Base-by-base conservation (phyloP, 2,113 vertebrate species). In the Ochotona curzoniae region DNA sequence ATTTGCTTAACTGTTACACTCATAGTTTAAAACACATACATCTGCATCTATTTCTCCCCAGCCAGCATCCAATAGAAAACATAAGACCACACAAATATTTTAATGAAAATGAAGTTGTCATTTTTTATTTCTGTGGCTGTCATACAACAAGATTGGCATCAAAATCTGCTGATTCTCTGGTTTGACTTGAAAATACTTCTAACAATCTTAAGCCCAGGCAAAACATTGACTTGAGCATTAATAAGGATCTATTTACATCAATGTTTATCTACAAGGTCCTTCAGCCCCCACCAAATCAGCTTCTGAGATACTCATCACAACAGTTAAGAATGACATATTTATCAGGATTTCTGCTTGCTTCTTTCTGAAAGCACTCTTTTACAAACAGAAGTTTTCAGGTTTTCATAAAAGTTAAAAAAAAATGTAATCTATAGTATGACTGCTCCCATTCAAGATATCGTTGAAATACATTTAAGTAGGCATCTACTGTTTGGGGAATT, bases 401-500 rank as follows among this genome's bases (percentile, higher is more conserved):
- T 97, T 97, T 93, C 73, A 49, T 8, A 92, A 49, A 95, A 69
- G 63, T 47, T 44, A 7, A 90, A 69, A 85, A 90, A 38, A 94
- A 93, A 88, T 90, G 26, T 90, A 49, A 70, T 93, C 88, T 94
- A 61, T 84, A 92, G 69, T 89, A 78, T 95, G 91, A 96, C 93
- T 97, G 79, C 60, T 96, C 51, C 93, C 96, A 97, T 97, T 94
- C 88, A 90, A 74, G 70, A 81, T 94, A 97, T 96, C 93, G 95
- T 35, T 96, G 97, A 97, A 98, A 97, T 96, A 93, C 92, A 95
- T 97, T 98, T 98, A 97, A 97, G 97, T 94, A 97, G 96, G 96
- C 87, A 95, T 97, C 96, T 97, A 96, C 97, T 97, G 96, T 96
- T 97, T 91, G 75, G 96, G 96, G 95, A 98, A 97, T 98, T 98